Percentiles rank a stretch among this genome's conserved stretches.
These are phyloP conservation scores for Microcebus murinus DNA, from an alignment of 2,113 vertebrate genomes.

Conservation along the genomic window DNA sequence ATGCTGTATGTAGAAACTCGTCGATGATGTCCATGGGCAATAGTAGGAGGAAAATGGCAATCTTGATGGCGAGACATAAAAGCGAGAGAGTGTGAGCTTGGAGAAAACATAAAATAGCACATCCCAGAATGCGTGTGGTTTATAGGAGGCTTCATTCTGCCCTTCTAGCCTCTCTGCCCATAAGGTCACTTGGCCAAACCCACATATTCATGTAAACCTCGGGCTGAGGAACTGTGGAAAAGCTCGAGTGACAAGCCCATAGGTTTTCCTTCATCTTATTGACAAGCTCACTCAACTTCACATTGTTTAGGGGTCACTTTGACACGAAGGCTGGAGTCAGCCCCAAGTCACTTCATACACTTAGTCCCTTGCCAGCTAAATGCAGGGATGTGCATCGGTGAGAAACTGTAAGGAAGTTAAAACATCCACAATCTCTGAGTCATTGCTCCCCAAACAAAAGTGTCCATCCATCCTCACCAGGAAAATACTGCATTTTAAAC, in stretches of 20 bases:
- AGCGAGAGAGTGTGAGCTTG: neutral
- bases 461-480: neutral
- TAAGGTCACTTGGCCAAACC: neutral
- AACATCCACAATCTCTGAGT: neutral
- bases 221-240: neutral
- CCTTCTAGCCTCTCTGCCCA: neutral
- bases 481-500: neutral
- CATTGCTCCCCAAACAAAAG: neutral
- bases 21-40: neutral
- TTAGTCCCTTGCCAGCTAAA: neutral
- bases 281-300: neutral
- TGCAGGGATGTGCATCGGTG: neutral
- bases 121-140: neutral
- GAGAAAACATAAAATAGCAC: neutral
- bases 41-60: neutral
- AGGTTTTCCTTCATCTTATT: neutral
- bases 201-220: neutral
- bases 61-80: neutral
- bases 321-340: neutral
- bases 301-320: neutral
- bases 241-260: neutral
- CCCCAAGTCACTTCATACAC: neutral
- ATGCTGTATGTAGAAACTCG: accelerated
- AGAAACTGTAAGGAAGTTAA: neutral
- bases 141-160: neutral